A percentile compares a stretch with the other conserved stretches of the same genome.
Conservation (phyloP, 1,140 invertebrate genomes). For the Drosophila willistoni region DNA sequence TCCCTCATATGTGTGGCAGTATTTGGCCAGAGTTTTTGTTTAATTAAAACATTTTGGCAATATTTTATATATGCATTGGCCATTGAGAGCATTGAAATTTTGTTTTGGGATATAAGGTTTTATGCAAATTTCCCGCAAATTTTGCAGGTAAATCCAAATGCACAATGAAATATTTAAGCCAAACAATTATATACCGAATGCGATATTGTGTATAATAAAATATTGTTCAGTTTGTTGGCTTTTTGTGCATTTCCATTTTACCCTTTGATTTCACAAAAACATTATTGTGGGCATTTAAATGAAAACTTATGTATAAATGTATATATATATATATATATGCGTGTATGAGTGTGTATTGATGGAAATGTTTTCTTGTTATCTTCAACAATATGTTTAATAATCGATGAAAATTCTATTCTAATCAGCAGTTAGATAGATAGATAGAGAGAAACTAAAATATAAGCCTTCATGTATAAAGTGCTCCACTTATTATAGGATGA, state of each 20-base stretch:
- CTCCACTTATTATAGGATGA: no score
- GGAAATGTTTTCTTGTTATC: not conserved
- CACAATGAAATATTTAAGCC: conserved; percentile 65
- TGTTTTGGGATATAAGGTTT: conserved; percentile 1
- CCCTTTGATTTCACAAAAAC: conserved; percentile 8
- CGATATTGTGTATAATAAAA: conserved; percentile 21
- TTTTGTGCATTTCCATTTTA: conserved; percentile 4
- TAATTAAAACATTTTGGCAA: conserved; percentile 76
- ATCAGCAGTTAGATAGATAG: not conserved
- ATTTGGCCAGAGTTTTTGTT: conserved; percentile 69
- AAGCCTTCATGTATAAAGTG: no score
- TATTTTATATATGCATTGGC: conserved; percentile 49
- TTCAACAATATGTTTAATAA: conserved; percentile 14
- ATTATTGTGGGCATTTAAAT: conserved; percentile 12
- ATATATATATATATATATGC: not conserved
- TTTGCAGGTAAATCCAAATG: conserved; percentile 51
- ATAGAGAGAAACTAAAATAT: no score
- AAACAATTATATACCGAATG: conserved; percentile 54
- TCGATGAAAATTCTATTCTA: conserved; percentile 32
- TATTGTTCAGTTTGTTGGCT: conserved; percentile 27
- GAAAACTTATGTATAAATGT: conserved; percentile 16
- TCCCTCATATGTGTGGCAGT: conserved; percentile 43
- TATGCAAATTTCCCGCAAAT: conserved; percentile 60
- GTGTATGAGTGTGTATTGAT: not conserved
- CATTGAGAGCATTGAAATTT: conserved; percentile 6